Evolutionary conservation across 2,797 vertebrate genomes (phyloP).

Genomic region (Acanthiza pusilla): DNA sequence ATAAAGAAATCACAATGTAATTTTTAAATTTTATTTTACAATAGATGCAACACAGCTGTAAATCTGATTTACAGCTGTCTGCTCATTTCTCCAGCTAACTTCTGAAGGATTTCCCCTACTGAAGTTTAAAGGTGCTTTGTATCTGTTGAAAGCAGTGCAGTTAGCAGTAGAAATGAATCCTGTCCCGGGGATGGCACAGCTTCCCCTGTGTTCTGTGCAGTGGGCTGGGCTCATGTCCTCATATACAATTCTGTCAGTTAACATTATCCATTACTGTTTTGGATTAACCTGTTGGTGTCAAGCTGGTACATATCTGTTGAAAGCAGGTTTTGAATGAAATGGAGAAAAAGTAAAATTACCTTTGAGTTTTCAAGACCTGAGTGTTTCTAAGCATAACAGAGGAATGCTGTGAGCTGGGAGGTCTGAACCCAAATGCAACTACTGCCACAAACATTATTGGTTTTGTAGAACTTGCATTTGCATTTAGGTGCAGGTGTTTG

Average conservation of each 20-base stretch:
- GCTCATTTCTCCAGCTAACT: not conserved
- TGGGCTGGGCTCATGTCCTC: not conserved
- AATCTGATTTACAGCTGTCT: not conserved
- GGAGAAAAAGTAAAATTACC: not conserved
- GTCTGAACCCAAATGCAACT: not conserved
- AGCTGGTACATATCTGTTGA: accelerated
- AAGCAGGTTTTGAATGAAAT: not conserved
- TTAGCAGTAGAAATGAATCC: not conserved
- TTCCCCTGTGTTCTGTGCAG: not conserved
- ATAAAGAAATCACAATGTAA: not conserved
- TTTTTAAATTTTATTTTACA: not conserved
- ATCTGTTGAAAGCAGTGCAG: not conserved
- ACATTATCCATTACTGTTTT: not conserved
- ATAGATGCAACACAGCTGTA: not conserved
- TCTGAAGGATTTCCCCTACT: not conserved
- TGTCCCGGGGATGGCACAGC: not conserved
- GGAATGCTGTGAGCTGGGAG: not conserved
- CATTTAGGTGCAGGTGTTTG: not conserved
- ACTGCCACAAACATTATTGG: not conserved
- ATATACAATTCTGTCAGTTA: not conserved
- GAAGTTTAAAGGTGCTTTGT: not conserved
- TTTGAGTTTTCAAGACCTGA: not conserved
- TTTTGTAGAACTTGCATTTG: not conserved
- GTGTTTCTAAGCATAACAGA: not conserved
- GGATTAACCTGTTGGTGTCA: not conserved